Evolutionary conservation across 2,888 invertebrate genomes (phyloP).

Genomic region (Chrysotoxum bicinctum): DNA sequence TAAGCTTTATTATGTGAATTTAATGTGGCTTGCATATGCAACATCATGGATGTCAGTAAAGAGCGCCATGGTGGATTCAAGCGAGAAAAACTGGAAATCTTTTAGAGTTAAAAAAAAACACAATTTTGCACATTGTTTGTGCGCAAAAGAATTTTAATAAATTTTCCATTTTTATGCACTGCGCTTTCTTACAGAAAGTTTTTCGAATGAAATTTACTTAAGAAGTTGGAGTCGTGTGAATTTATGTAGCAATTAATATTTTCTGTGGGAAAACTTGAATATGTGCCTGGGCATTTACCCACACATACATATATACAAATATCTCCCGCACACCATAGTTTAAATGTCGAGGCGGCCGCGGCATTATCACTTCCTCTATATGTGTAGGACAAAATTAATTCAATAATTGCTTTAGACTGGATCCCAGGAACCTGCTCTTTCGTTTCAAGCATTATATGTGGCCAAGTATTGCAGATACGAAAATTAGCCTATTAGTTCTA

Average conservation of each 20-base stretch:
- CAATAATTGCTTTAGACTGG: too few relatives aligned
- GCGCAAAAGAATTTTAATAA: constrained; percentile 35
- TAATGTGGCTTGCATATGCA: not conserved
- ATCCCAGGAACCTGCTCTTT: too few relatives aligned
- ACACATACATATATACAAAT: too few relatives aligned
- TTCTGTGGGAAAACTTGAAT: not conserved
- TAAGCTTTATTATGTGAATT: constrained; percentile 52
- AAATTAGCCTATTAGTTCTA: too few relatives aligned
- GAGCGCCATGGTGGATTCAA: not conserved
- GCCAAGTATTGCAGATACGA: too few relatives aligned
- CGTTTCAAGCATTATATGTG: too few relatives aligned
- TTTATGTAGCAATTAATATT: constrained; percentile 9
- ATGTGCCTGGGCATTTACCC: too few relatives aligned
- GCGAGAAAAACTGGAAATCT: not conserved
- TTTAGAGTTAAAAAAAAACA: not conserved
- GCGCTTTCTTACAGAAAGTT: constrained; percentile 14
- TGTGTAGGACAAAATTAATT: too few relatives aligned
- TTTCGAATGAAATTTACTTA: not conserved
- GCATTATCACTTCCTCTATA: too few relatives aligned
- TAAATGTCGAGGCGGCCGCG: too few relatives aligned
- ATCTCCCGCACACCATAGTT: too few relatives aligned
- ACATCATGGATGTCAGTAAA: not conserved
- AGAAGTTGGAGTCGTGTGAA: constrained; percentile 1
- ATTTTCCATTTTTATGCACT: constrained; percentile 41
- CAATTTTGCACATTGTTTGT: constrained; percentile 4